Base-by-base conservation (phyloP, 2,113 vertebrate species). In the Centropristis striata region DNA sequence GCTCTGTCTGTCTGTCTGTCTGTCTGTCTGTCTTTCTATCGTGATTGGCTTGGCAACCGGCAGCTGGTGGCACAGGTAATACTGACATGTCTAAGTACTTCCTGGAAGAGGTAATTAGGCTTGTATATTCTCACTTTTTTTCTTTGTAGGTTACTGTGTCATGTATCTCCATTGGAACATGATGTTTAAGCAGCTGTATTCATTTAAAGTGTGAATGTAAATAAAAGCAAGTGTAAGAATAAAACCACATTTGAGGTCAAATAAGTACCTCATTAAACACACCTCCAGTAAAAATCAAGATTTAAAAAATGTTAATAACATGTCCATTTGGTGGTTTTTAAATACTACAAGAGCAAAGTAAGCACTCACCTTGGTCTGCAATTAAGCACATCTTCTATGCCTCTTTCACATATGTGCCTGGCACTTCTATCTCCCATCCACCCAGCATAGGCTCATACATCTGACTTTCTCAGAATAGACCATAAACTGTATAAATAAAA, bases 31-130 rank as follows among this genome's bases (percentile, higher is more conserved):
- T 65, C 39, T 39, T 70, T 64, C 54, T 53, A 39, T 41, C 7
- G 1, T 46, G 5, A 42, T 79, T 49, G 59, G n/a, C 72, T 69
- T 20, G 55, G 80, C 61, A 82, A 80, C n/a, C n/a, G n/a, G n/a
- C n/a, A n/a, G n/a, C 54, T 58, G 59, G 49, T 74, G 21, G 44
- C 32, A 55, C 8, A 10, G 50, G 23, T 50, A 28, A 28, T 16
- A 28, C 36, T 63, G 59, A 18, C 37, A 42, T 11, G 37, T 15
- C 41, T 14, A 49, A 47, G 50, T 32, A 28, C 23, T 49, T 44
- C 44, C 28, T 50, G 44, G 14, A n/a, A 46, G n/a, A 39, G 8
- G 32, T 14, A 51, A 67, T 55, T 3, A 27, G 12, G 9, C 2
- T 57, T 1, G 4, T 20, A 46, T 57, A 37, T 25, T 27, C 21